phyloP scores from a whole-genome alignment of 2,113 vertebrate species.

The Phalacrocorax brasilianus region DNA sequence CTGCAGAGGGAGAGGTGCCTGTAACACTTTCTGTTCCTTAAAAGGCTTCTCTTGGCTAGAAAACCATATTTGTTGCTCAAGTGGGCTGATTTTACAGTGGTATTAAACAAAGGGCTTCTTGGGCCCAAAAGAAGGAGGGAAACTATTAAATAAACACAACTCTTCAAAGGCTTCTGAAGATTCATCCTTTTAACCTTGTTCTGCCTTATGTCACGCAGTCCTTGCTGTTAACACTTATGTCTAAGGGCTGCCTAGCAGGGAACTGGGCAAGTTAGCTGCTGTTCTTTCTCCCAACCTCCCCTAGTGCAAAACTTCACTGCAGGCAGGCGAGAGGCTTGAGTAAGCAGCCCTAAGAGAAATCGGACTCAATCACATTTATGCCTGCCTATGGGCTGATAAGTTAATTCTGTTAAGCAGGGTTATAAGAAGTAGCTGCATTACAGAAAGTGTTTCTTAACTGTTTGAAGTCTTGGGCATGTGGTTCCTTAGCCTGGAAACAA shows the following conservation, averaged over 20 bases:
- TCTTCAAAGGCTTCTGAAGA: background rate
- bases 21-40: background rate
- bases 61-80: background rate
- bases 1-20: background rate
- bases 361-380: background rate
- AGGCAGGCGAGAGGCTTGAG: background rate
- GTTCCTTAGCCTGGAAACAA: background rate
- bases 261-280: background rate
- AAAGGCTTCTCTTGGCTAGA: too few relatives aligned
- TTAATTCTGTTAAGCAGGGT: too few relatives aligned
- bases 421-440: background rate
- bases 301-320: background rate
- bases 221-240: rapidly evolving
- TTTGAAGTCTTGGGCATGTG: rapidly evolving
- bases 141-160: background rate
- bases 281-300: rapidly evolving
- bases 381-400: background rate
- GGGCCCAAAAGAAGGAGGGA: background rate
- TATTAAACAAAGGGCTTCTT: background rate
- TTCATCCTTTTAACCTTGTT: background rate
- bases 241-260: background rate
- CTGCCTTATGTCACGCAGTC: background rate
- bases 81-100: background rate
- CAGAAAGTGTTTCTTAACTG: background rate
- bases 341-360: background rate